A percentile compares a stretch with the other conserved stretches of the same genome.
phyloP scores from a whole-genome alignment of 2,797 vertebrate genomes.

The Ambastaia sidthimunki region DNA sequence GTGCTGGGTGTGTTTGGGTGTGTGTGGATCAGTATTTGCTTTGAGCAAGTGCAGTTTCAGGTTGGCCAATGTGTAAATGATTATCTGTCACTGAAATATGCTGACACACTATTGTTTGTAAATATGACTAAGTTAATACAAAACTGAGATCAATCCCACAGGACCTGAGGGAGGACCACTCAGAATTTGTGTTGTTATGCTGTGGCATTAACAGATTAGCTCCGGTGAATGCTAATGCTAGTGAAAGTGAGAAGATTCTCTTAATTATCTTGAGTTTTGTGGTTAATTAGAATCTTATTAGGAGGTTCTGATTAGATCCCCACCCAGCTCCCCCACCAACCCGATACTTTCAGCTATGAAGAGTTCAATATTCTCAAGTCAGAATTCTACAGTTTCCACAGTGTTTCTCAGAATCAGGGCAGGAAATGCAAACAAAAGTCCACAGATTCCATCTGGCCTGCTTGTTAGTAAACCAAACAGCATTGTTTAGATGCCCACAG shows the following conservation, averaged over 20 bases:
- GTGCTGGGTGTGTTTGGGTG: conserved; percentile 47
- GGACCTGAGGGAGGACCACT: neutral
- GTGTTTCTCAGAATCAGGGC: too few species aligned
- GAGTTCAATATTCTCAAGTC: too few species aligned
- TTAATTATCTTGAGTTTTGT: neutral
- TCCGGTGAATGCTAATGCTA: neutral
- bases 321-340: too few species aligned
- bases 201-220: conserved; percentile 7
- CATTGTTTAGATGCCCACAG: neutral
- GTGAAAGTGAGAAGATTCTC: neutral
- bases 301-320: too few species aligned
- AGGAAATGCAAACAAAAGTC: too few species aligned
- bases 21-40: conserved; percentile 48
- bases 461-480: conserved; percentile 16
- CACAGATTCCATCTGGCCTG: too few species aligned
- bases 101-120: conserved; percentile 26
- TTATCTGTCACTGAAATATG: conserved; percentile 41
- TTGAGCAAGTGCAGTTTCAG: conserved; percentile 35
- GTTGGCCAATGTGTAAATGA: conserved; percentile 38
- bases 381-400: too few species aligned
- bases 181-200: neutral
- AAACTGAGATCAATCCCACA: conserved; percentile 16
- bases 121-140: conserved; percentile 23
- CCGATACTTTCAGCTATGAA: too few species aligned
- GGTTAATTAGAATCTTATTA: too few species aligned